phyloP scores from a whole-genome alignment of 2,113 vertebrate genomes.

The Helogale parvula region DNA sequence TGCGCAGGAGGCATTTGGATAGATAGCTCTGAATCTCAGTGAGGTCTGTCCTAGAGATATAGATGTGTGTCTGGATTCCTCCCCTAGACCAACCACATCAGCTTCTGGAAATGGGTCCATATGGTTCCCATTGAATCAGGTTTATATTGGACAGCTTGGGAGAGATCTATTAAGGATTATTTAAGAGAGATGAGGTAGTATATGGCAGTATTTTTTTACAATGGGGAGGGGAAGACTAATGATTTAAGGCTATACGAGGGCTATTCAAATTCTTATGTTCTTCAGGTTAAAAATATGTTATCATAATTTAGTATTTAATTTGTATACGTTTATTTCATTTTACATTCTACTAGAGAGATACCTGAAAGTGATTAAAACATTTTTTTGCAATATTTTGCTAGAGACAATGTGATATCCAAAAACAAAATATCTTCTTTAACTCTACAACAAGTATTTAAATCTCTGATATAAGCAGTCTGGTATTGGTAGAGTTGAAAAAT shows the following conservation, averaged over 20 bases:
- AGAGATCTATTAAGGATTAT: conserved; percentile 76
- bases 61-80: background rate
- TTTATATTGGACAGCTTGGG: conserved; percentile 66
- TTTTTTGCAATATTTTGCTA: background rate
- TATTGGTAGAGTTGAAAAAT: background rate
- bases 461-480: background rate
- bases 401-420: background rate
- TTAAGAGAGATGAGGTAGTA: conserved; percentile 62
- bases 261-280: conserved; percentile 52
- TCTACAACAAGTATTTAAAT: background rate
- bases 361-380: background rate
- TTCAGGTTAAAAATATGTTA: background rate
- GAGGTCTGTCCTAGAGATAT: background rate
- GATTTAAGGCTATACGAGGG: conserved; percentile 62
- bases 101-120: background rate
- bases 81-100: background rate
- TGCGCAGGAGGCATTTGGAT: background rate
- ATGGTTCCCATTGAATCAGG: background rate
- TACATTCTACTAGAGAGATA: background rate
- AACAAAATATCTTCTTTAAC: background rate
- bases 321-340: background rate
- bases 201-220: conserved; percentile 58
- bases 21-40: background rate
- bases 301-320: conserved; percentile 44
- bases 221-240: conserved; percentile 64